Percentiles rank a stretch among this genome's conserved stretches.
These are phyloP conservation scores for Mormyrus hasselquistii DNA, from an alignment of 2,797 vertebrate species.

Conservation along the genomic window DNA sequence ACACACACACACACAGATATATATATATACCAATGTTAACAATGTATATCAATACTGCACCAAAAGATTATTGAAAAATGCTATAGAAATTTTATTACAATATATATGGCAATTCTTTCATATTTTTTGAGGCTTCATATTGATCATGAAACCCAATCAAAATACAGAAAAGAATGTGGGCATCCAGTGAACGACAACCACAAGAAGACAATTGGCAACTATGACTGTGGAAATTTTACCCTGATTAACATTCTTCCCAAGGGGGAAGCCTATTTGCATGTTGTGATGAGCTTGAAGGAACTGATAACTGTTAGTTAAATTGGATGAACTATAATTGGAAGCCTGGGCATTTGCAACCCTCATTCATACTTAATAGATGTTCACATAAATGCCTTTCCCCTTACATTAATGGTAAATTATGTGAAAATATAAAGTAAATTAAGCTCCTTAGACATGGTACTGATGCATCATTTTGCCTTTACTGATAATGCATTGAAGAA, in stretches of 20 bases:
- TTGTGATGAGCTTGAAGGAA: constrained; percentile 66
- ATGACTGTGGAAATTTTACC: constrained; percentile 19
- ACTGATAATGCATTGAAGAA: neutral
- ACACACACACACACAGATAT: neutral
- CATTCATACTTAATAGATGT: constrained; percentile 39
- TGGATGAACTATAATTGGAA: constrained; percentile 63
- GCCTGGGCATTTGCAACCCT: constrained; percentile 47
- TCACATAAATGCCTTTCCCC: neutral
- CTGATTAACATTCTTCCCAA: constrained; percentile 59
- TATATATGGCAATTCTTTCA: neutral
- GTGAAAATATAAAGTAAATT: neutral
- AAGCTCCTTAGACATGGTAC: neutral
- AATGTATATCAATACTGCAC: neutral
- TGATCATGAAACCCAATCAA: neutral
- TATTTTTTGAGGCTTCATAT: neutral
- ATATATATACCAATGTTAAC: too few relatives aligned
- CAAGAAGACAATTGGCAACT: neutral
- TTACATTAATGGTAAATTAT: constrained; percentile 10
- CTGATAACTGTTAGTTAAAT: constrained; percentile 69
- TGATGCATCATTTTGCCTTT: neutral
- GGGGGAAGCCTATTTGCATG: constrained; percentile 60
- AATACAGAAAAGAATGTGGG: neutral
- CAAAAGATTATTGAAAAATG: neutral
- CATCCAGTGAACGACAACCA: constrained; percentile 22
- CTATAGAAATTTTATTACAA: neutral